These are phyloP conservation scores for Agrilus cyanescens DNA, from an alignment of 2,888 invertebrate species.

Conservation along the genomic window DNA sequence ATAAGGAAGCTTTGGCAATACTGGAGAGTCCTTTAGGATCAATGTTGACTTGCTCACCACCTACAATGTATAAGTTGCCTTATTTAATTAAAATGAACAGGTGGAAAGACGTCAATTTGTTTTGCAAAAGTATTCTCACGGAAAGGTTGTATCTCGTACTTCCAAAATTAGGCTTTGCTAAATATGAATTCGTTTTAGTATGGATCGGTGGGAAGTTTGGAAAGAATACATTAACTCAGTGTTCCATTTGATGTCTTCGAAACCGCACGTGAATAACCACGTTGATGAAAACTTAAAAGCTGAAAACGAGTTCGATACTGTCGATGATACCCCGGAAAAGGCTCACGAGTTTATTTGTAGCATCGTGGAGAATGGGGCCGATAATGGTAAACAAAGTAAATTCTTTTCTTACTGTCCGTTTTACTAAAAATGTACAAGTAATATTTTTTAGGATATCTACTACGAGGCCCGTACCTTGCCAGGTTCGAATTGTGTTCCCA, in stretches of 20 bases:
- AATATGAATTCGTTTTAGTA: constrained; percentile 30
- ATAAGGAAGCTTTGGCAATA: constrained; percentile 67
- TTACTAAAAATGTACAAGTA: constrained; percentile 4
- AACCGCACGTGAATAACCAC: constrained; percentile 22
- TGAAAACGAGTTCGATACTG: constrained; percentile 20
- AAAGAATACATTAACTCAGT: constrained; percentile 60
- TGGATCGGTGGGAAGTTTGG: constrained; percentile 64
- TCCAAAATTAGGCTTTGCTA: not conserved
- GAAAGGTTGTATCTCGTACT: constrained; percentile 44
- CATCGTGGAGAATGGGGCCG: constrained; percentile 31
- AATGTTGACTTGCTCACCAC: constrained; percentile 55
- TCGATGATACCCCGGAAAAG: constrained; percentile 33
- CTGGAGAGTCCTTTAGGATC: constrained; percentile 66
- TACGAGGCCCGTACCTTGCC: constrained; percentile 76
- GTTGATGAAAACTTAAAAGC: constrained; percentile 3
- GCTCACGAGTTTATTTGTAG: constrained; percentile 35
- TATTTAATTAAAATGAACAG: constrained; percentile 59
- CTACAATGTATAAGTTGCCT: constrained; percentile 58
- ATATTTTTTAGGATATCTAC: constrained; percentile 33
- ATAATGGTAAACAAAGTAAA: constrained; percentile 23
- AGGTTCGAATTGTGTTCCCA: constrained; percentile 62
- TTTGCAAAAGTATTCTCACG: constrained; percentile 61
- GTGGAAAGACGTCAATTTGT: constrained; percentile 62
- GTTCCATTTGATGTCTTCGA: constrained; percentile 44
- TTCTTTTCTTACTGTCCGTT: not conserved